Conservation (phyloP, 2,888 invertebrate species). For the Drosophila tripunctata region DNA sequence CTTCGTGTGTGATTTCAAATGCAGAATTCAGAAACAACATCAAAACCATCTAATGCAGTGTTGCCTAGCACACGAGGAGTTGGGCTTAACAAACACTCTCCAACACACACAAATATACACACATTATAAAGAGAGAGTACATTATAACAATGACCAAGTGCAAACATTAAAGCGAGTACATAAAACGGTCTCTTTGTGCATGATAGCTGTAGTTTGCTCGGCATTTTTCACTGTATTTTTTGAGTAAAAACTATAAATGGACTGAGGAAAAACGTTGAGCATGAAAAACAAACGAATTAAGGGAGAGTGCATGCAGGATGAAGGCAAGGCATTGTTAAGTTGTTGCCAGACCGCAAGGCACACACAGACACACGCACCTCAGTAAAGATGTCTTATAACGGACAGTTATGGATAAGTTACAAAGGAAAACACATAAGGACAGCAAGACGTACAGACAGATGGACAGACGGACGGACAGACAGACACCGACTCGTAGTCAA, state of each 20-base stretch:
- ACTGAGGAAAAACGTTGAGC: slow-evolving; percentile 14
- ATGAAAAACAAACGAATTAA: slow-evolving; percentile 55
- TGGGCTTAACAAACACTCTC: slow-evolving; percentile 15
- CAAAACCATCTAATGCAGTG: slow-evolving; percentile 46
- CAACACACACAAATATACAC: slow-evolving; percentile 8
- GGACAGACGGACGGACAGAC: slow-evolving; percentile 14
- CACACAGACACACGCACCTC: slow-evolving; percentile 23
- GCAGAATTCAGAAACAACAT: slow-evolving; percentile 38
- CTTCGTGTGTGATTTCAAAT: slow-evolving; percentile 51
- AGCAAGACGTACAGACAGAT: slow-evolving; percentile 13
- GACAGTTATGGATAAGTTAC: slow-evolving; percentile 62
- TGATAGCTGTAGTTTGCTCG: slow-evolving; percentile 44
- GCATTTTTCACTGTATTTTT: slow-evolving; percentile 7
- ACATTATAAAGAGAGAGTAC: slow-evolving; percentile 38
- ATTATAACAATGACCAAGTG: slow-evolving; percentile 74
- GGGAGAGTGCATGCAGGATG: slow-evolving; percentile 42
- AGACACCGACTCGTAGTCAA: slow-evolving; percentile 33
- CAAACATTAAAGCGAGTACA: slow-evolving; percentile 68
- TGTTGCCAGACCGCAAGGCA: slow-evolving; percentile 63
- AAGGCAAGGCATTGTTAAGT: slow-evolving; percentile 69
- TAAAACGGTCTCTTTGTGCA: slow-evolving; percentile 71
- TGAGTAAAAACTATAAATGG: slow-evolving; percentile 31
- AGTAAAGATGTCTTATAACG: slow-evolving; percentile 25
- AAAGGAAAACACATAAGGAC: slow-evolving; percentile 24
- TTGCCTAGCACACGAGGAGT: slow-evolving; percentile 1